Percentiles rank a stretch among this genome's conserved stretches.
These are phyloP conservation scores for Pangasius mekongensis DNA, from an alignment of 2,797 vertebrate genomes.

Conservation along the genomic window DNA sequence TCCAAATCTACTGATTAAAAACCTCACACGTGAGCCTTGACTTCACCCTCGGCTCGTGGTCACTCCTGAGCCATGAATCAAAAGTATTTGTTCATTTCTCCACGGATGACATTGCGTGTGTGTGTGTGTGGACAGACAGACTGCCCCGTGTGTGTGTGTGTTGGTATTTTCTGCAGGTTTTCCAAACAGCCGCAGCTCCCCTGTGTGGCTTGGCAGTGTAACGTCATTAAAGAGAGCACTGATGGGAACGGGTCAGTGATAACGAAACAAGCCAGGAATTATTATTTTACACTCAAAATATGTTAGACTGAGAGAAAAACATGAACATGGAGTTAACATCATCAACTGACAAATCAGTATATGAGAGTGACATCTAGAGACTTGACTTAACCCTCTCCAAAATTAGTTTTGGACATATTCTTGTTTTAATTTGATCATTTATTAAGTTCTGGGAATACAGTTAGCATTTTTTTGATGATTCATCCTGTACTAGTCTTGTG, in stretches of 20 bases:
- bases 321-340: background rate
- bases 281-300: background rate
- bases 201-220: constrained; percentile 83
- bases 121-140: constrained; percentile 6
- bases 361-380: background rate
- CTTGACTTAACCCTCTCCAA: background rate
- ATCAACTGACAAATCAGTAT: background rate
- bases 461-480: background rate
- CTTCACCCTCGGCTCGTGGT: background rate
- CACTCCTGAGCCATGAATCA: background rate
- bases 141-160: background rate
- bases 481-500: background rate
- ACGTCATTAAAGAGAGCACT: constrained; percentile 50
- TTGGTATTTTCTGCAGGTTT: background rate
- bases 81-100: background rate
- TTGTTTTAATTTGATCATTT: background rate
- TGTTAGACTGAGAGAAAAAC: background rate
- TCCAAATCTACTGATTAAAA: background rate
- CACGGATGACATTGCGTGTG: background rate
- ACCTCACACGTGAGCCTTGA: background rate
- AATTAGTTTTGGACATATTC: background rate
- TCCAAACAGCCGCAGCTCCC: constrained; percentile 75
- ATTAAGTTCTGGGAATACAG: background rate
- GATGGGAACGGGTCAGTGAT: background rate
- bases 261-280: background rate